These are phyloP conservation scores for Helicoverpa zea DNA, from an alignment of 1,140 invertebrate genomes.

Conservation along the genomic window DNA sequence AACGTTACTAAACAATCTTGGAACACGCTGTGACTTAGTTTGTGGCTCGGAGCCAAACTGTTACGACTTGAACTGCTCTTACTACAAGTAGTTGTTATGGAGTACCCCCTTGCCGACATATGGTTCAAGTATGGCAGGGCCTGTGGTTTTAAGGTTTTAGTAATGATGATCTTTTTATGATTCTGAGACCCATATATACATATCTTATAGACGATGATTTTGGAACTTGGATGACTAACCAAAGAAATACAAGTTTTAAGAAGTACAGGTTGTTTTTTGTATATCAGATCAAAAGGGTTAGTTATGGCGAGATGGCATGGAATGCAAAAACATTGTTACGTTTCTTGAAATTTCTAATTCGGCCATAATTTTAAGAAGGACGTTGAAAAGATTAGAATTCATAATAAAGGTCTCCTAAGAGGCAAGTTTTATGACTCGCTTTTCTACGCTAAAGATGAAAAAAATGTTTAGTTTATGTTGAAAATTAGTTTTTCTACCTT, in stretches of 20 bases:
- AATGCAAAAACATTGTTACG: no score
- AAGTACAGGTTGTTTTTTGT: no score
- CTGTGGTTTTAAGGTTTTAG: not conserved
- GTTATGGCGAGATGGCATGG: no score
- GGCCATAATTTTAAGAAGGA: no score
- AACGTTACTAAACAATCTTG: conserved; percentile 6
- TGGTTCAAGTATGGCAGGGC: not conserved
- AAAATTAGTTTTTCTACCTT: conserved; percentile 79
- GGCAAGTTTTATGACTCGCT: not conserved
- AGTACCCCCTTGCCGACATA: conserved; percentile 10
- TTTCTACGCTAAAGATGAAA: not conserved
- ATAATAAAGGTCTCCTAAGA: not conserved
- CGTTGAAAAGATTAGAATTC: not conserved
- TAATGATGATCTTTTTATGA: not conserved
- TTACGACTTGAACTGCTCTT: not conserved
- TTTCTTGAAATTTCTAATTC: no score
- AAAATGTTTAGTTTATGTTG: not conserved
- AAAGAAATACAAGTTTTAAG: no score
- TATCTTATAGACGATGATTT: no score
- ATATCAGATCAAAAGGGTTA: no score
- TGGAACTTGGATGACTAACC: no score
- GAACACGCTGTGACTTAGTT: not conserved
- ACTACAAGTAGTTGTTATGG: not conserved
- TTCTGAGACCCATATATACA: no score
- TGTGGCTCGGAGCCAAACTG: conserved; percentile 6